Percentiles rank a stretch among this genome's conserved stretches.
These are phyloP conservation scores for Sparidentex hasta DNA, from an alignment of 2,797 vertebrate species.

Conservation along the genomic window DNA sequence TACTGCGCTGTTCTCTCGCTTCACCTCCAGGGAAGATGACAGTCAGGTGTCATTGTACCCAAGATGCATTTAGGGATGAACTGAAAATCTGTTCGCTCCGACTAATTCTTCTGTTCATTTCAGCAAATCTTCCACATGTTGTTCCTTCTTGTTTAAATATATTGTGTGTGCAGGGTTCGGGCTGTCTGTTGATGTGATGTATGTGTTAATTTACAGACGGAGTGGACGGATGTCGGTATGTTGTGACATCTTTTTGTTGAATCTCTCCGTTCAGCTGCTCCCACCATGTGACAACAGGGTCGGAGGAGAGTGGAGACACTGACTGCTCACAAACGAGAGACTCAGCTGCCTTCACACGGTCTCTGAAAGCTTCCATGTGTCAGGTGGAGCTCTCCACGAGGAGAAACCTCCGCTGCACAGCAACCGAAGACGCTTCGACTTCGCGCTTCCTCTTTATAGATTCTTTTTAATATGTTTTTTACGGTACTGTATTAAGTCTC, in stretches of 20 bases:
- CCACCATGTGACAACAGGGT: neutral
- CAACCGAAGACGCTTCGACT: neutral
- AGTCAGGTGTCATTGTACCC: too few species aligned
- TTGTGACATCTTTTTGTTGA: constrained; percentile 35
- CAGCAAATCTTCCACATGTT: too few species aligned
- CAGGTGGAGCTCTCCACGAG: neutral
- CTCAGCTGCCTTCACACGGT: neutral
- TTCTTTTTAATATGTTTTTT: neutral
- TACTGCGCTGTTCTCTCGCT: too few species aligned
- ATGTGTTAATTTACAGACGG: too few species aligned
- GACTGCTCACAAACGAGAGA: neutral
- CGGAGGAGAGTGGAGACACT: too few species aligned
- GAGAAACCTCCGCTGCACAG: neutral
- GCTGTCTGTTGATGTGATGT: too few species aligned
- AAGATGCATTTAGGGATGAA: too few species aligned
- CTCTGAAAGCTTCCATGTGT: neutral
- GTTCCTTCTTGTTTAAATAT: too few species aligned
- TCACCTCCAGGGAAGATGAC: too few species aligned
- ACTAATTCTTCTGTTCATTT: too few species aligned
- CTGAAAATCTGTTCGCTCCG: too few species aligned
- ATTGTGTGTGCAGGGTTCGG: too few species aligned
- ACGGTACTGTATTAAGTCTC: neutral
- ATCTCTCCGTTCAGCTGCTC: constrained; percentile 10
- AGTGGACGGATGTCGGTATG: neutral
- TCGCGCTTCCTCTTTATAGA: neutral